Percentiles rank a stretch among this genome's conserved stretches.
Evolutionary conservation across 2,113 vertebrate species (phyloP).

Genomic region (Irena cyanogastra): DNA sequence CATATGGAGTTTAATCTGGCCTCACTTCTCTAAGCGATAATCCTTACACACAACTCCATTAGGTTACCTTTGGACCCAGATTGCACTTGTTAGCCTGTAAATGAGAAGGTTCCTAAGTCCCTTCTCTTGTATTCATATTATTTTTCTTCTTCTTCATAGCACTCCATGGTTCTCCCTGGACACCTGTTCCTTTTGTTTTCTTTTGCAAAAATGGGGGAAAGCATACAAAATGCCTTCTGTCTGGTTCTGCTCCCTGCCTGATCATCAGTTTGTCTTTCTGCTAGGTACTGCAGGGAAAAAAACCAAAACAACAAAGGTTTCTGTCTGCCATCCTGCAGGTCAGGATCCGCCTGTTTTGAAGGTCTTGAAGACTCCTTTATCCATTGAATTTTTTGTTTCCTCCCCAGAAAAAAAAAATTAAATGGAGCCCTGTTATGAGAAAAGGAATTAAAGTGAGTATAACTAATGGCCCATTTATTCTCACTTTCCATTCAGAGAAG

Average conservation of each 20-base stretch:
- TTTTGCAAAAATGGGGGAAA: conserved; percentile 5
- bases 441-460: neutral
- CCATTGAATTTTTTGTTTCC: neutral
- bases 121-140: neutral
- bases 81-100: neutral
- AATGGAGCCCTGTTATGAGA: neutral
- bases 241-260: neutral
- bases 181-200: neutral
- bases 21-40: neutral
- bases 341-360: conserved; percentile 2
- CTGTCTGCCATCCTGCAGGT: neutral
- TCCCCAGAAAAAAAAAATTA: neutral
- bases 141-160: neutral
- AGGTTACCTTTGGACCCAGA: neutral
- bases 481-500: neutral
- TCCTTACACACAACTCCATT: neutral
- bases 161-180: neutral
- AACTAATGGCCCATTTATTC: conserved; percentile 20
- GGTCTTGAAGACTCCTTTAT: conserved; percentile 44
- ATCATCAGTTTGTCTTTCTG: conserved; percentile 14
- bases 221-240: conserved; percentile 25
- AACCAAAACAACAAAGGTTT: neutral
- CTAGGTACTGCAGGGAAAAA: neutral
- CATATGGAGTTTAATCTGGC: neutral
- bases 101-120: neutral